phyloP scores from a whole-genome alignment of 2,113 vertebrate genomes.

The Triplophysa siluroides region DNA sequence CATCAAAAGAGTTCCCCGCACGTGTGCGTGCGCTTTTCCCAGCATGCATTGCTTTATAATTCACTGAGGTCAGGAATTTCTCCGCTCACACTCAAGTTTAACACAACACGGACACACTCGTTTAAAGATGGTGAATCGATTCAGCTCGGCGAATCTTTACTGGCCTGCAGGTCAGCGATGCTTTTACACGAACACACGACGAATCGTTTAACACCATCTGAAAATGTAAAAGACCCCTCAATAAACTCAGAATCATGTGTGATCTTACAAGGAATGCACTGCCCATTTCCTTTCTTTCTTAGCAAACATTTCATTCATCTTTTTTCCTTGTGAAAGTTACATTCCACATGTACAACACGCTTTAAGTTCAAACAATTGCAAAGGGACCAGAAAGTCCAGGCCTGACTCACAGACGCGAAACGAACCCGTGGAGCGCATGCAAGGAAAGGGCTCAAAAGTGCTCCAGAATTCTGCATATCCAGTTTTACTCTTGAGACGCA shows the following conservation, averaged over 20 bases:
- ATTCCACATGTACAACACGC: background rate
- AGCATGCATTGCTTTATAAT: constrained; percentile 14
- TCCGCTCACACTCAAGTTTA: constrained; percentile 70
- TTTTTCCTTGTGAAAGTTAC: too few species aligned
- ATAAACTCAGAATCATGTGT: background rate
- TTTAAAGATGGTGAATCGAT: constrained; percentile 76
- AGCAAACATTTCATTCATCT: too few species aligned
- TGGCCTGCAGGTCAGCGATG: constrained; percentile 69
- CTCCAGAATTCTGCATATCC: background rate
- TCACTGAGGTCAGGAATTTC: constrained; percentile 42
- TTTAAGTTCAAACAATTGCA: background rate
- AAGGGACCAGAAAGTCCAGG: background rate
- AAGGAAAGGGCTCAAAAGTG: background rate
- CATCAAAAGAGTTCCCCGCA: constrained; percentile 4
- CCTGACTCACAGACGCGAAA: background rate
- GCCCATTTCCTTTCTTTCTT: too few species aligned
- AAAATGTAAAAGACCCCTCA: too few species aligned
- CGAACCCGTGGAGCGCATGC: background rate
- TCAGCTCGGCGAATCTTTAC: constrained; percentile 62
- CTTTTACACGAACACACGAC: constrained; percentile 66
- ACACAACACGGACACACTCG: constrained; percentile 74
- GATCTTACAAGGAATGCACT: background rate
- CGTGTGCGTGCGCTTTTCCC: background rate
- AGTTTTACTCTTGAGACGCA: background rate
- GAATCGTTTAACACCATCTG: constrained; percentile 47